These are phyloP conservation scores for Diorhabda sublineata DNA, from an alignment of 1,140 invertebrate species.

Conservation along the genomic window DNA sequence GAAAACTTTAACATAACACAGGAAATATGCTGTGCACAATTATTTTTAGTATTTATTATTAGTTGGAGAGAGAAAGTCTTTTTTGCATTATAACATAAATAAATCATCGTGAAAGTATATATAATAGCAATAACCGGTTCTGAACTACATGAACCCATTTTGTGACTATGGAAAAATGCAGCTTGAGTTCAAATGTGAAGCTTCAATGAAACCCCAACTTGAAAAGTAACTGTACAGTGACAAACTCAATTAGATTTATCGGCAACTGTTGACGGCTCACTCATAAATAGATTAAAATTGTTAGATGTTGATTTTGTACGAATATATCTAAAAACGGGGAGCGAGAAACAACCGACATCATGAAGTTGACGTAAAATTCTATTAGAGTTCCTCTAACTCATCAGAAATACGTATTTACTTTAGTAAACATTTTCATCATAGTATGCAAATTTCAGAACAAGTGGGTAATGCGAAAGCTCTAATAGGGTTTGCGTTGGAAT, in stretches of 20 bases:
- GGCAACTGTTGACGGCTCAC: neutral
- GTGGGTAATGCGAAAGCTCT: conserved; percentile 2
- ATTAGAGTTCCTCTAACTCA: neutral
- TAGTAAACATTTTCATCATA: conserved; percentile 1
- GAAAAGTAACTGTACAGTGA: neutral
- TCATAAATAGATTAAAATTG: neutral
- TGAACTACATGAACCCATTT: neutral
- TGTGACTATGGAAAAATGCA: neutral
- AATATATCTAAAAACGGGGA: neutral
- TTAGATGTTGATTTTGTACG: neutral
- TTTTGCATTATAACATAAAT: no score
- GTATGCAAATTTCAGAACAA: conserved; percentile 1
- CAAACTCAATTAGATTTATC: neutral
- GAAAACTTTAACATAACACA: no score
- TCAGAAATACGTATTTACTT: neutral
- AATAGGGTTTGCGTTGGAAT: neutral
- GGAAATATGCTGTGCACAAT: no score
- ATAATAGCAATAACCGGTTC: neutral
- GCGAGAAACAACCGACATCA: neutral
- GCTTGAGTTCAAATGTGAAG: neutral
- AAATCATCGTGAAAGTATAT: no score
- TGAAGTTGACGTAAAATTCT: neutral
- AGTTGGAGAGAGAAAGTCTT: no score
- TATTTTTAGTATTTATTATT: no score
- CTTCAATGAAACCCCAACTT: neutral